Conservation (phyloP, 2,888 invertebrate genomes). For the Prosapia bicincta region DNA sequence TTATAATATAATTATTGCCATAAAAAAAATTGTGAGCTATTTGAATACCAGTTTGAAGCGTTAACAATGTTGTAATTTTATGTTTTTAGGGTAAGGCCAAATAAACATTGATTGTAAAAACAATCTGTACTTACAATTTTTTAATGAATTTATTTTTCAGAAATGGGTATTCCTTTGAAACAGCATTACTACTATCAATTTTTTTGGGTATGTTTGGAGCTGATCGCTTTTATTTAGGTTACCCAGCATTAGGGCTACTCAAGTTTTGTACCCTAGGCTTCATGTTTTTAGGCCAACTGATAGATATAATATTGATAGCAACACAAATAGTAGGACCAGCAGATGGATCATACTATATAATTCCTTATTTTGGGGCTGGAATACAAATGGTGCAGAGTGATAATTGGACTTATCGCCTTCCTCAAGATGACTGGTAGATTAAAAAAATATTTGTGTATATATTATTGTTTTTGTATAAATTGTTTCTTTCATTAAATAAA, state of each 20-base stretch:
- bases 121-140: no score
- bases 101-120: no score
- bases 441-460: slow-evolving; percentile 6
- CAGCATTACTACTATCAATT: slow-evolving; percentile 87
- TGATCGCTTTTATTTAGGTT: slow-evolving; percentile 97
- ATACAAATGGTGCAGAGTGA: slow-evolving; percentile 75
- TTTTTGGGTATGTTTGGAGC: slow-evolving; percentile 98
- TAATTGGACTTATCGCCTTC: slow-evolving; percentile 79
- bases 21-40: no score
- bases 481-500: not conserved
- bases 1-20: no score
- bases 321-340: slow-evolving; percentile 91
- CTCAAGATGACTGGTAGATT: slow-evolving; percentile 68
- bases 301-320: slow-evolving; percentile 94
- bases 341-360: slow-evolving; percentile 91
- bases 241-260: slow-evolving; percentile 90
- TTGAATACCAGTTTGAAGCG: no score
- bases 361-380: slow-evolving; percentile 90
- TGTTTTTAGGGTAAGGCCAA: no score
- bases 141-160: no score
- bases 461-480: not conserved
- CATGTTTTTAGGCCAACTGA: slow-evolving; percentile 90
- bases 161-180: slow-evolving; percentile 92
- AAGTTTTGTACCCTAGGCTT: slow-evolving; percentile 96
- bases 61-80: no score